These are phyloP conservation scores for Dasysyrphus albostriatus DNA, from an alignment of 2,888 invertebrate species.

Conservation along the genomic window DNA sequence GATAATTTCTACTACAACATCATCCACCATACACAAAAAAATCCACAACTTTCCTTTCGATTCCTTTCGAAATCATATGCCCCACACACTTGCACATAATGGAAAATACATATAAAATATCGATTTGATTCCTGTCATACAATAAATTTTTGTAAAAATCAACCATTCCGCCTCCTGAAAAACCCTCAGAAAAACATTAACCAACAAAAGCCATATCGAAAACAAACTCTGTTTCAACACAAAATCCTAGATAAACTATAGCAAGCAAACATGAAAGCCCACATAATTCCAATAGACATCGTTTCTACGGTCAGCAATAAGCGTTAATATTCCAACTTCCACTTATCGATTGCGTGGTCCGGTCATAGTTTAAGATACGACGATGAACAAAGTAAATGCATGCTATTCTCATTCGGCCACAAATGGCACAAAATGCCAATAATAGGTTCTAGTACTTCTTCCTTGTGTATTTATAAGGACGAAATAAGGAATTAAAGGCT, in stretches of 20 bases:
- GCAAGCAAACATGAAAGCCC: conserved; percentile 64
- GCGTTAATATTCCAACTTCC: conserved; percentile 56
- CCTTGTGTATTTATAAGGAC: conserved; percentile 3
- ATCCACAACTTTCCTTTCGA: background rate
- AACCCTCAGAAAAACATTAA: background rate
- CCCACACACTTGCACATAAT: background rate
- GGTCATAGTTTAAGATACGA: background rate
- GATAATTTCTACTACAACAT: conserved; percentile 2
- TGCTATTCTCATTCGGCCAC: background rate
- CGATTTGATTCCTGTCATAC: conserved; percentile 20
- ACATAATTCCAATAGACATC: conserved; percentile 64
- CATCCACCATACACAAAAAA: background rate
- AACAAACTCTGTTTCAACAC: conserved; percentile 59
- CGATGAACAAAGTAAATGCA: conserved; percentile 9
- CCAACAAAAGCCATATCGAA: conserved; percentile 6
- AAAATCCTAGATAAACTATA: conserved; percentile 70
- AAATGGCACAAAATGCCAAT: conserved; percentile 5
- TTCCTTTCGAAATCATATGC: background rate
- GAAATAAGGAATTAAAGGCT: conserved; percentile 41
- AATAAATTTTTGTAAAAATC: conserved; percentile 24
- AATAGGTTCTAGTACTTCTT: background rate
- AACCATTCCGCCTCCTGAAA: background rate
- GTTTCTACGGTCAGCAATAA: conserved; percentile 27
- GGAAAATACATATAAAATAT: background rate
- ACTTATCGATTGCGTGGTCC: conserved; percentile 50